Evolutionary conservation across 2,888 invertebrate species (phyloP).

Genomic region (Microctonus aethiopoides): DNA sequence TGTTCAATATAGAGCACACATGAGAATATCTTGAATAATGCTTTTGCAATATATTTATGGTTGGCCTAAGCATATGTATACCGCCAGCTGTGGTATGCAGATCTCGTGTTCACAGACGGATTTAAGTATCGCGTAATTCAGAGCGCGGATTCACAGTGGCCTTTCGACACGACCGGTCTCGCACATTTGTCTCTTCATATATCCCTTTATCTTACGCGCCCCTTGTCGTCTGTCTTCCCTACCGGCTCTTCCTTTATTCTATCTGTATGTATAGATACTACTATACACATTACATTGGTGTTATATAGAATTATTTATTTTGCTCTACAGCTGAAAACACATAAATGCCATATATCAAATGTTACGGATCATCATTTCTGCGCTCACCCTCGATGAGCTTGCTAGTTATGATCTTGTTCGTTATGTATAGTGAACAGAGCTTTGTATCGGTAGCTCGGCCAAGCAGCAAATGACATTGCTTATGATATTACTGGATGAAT

Average conservation of each 20-base stretch:
- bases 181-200: slow-evolving; percentile 37
- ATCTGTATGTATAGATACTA: slow-evolving; percentile 3
- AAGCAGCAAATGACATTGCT: slow-evolving; percentile 36
- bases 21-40: slow-evolving; percentile 37
- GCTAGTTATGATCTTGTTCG: slow-evolving; percentile 15
- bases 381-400: slow-evolving; percentile 9
- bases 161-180: slow-evolving; percentile 40
- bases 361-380: slow-evolving; percentile 15
- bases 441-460: slow-evolving; percentile 27
- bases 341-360: slow-evolving; percentile 18
- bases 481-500: slow-evolving; percentile 16
- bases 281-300: neutral
- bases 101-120: slow-evolving; percentile 54
- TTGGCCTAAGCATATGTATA: neutral
- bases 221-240: slow-evolving; percentile 29
- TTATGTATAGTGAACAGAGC: neutral
- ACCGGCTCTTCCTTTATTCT: slow-evolving; percentile 16
- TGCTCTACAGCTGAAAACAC: slow-evolving; percentile 17
- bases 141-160: slow-evolving; percentile 39
- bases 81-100: slow-evolving; percentile 50
- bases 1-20: neutral
- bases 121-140: slow-evolving; percentile 60
- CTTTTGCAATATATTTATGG: slow-evolving; percentile 41
- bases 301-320: slow-evolving; percentile 2
- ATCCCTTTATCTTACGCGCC: slow-evolving; percentile 15